A percentile compares a stretch with the other conserved stretches of the same genome.
Evolutionary conservation across 1,140 invertebrate species (phyloP).

Genomic region (Spodoptera litura): DNA sequence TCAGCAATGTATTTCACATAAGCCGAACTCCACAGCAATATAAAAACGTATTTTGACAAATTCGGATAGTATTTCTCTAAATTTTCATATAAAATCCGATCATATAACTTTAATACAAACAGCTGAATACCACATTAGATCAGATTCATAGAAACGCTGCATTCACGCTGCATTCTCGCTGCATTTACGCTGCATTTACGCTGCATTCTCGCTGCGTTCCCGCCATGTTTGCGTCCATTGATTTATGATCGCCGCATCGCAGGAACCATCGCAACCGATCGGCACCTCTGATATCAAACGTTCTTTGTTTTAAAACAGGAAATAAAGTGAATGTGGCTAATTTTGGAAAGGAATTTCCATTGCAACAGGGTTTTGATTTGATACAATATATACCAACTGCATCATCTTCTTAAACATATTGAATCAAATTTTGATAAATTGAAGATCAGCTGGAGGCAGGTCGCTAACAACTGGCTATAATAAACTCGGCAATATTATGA

Average conservation of each 20-base stretch:
- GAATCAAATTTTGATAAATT: too few relatives aligned
- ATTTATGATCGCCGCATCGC: constrained; percentile 26
- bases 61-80: not conserved
- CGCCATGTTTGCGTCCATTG: not conserved
- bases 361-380: not conserved
- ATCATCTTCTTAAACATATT: too few relatives aligned
- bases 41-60: too few relatives aligned
- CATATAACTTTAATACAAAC: not conserved
- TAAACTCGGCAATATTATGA: too few relatives aligned
- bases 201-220: not conserved
- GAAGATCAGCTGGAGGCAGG: too few relatives aligned
- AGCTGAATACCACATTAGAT: not conserved
- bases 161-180: not conserved
- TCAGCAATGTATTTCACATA: too few relatives aligned
- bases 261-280: constrained; percentile 22
- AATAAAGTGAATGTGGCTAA: constrained; percentile 19
- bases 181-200: not conserved
- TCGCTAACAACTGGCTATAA: too few relatives aligned
- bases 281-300: constrained; percentile 32
- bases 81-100: not conserved
- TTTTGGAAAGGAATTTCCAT: constrained; percentile 21
- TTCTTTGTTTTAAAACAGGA: constrained; percentile 31
- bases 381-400: too few relatives aligned
- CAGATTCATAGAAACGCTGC: constrained; percentile 18
- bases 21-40: too few relatives aligned